phyloP scores from a whole-genome alignment of 2,113 vertebrate genomes.

The Megaceryle maxima region DNA sequence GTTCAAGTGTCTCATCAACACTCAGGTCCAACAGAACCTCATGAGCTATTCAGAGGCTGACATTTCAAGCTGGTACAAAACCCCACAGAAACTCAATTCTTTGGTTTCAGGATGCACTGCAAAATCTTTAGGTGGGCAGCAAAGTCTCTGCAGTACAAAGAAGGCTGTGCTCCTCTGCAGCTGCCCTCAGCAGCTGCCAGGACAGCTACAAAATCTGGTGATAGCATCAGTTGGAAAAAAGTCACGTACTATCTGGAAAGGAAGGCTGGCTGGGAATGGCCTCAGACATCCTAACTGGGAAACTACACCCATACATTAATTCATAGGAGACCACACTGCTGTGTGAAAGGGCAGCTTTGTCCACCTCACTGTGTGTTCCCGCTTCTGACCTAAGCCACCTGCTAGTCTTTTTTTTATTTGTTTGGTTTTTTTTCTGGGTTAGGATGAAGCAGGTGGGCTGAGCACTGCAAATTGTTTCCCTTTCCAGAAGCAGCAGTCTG shows the following conservation, averaged over 20 bases:
- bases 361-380: not conserved
- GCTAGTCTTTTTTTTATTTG: not conserved
- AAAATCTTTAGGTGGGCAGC: not conserved
- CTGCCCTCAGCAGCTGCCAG: not conserved
- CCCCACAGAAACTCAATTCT: not conserved
- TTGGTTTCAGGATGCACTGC: not conserved
- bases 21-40: not conserved
- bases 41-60: accelerated
- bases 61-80: not conserved
- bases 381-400: not conserved
- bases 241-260: accelerated
- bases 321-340: not conserved
- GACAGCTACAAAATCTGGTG: accelerated
- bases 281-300: not conserved
- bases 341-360: not conserved
- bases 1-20: too few species aligned
- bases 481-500: not conserved
- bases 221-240: not conserved
- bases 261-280: not conserved
- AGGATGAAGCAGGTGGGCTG: not conserved
- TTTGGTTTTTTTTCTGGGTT: not conserved
- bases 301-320: not conserved
- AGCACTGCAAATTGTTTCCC: not conserved
- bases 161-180: not conserved
- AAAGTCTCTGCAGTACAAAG: not conserved